phyloP scores from a whole-genome alignment of 2,113 vertebrate genomes.

The Ptilonorhynchus violaceus region DNA sequence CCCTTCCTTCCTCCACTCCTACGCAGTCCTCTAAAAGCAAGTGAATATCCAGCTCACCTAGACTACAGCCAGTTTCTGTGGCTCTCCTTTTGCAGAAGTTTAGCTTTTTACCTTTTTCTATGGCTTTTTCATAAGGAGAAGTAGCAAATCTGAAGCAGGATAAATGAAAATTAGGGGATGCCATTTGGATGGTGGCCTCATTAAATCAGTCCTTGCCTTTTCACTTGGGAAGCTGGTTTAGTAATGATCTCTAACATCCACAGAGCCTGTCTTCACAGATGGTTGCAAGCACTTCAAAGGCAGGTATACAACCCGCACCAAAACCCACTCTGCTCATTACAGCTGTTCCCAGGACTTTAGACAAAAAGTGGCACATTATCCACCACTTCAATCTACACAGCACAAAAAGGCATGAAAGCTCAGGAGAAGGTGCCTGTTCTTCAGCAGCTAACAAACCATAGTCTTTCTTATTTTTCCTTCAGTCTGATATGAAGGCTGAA shows the following conservation, averaged over 20 bases:
- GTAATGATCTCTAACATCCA: slow-evolving; percentile 33
- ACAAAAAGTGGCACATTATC: slow-evolving; percentile 17
- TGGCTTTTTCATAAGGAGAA: slow-evolving; percentile 31
- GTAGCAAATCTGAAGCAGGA: neutral
- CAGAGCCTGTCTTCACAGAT: slow-evolving; percentile 33
- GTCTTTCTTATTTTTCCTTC: neutral
- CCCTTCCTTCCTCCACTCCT: slow-evolving; percentile 49
- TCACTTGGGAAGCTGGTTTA: slow-evolving; percentile 30
- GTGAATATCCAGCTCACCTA: slow-evolving; percentile 48
- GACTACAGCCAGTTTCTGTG: neutral
- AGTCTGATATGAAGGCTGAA: neutral
- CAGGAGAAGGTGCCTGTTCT: neutral
- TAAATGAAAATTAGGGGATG: slow-evolving; percentile 25
- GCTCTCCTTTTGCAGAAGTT: slow-evolving; percentile 5
- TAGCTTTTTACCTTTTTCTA: slow-evolving; percentile 31
- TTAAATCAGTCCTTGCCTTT: slow-evolving; percentile 48
- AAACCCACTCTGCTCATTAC: slow-evolving; percentile 22
- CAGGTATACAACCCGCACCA: slow-evolving; percentile 27
- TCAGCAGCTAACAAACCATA: neutral
- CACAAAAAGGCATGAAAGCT: slow-evolving; percentile 27
- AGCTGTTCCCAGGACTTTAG: slow-evolving; percentile 35
- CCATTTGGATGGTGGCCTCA: slow-evolving; percentile 20
- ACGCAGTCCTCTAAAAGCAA: slow-evolving; percentile 26
- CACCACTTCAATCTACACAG: neutral
- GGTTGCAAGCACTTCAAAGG: slow-evolving; percentile 41